Conservation (phyloP, 2,797 vertebrate genomes). For the Spinus pinus region DNA sequence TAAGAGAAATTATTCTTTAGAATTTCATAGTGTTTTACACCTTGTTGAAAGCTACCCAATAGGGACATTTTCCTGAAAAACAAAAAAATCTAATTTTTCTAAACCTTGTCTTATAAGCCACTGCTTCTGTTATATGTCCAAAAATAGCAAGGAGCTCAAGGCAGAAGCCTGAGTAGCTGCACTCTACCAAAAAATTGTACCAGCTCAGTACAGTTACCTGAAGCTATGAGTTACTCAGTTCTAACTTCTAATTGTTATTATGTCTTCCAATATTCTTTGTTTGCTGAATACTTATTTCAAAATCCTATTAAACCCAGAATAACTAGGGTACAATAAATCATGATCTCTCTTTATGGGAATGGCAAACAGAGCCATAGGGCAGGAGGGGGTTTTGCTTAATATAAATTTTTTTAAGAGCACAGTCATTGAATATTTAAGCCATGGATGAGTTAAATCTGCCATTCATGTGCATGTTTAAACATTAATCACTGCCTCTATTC, state of each 20-base stretch:
- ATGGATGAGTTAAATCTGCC: too few species aligned
- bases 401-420: background rate
- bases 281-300: background rate
- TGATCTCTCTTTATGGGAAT: background rate
- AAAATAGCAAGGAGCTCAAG: background rate
- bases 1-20: background rate
- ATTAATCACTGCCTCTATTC: background rate
- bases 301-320: background rate
- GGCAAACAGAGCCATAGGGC: background rate
- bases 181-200: background rate
- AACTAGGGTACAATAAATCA: background rate
- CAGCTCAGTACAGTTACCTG: background rate
- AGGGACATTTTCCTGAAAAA: accelerated
- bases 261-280: background rate
- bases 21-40: background rate
- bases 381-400: background rate
- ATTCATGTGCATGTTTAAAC: background rate
- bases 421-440: too few species aligned
- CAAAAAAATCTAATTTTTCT: background rate
- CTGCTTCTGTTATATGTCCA: background rate
- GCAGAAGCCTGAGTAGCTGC: background rate
- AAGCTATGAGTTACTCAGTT: background rate
- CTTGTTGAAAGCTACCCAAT: background rate
- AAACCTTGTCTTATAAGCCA: background rate
- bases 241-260: background rate